These are phyloP conservation scores for Papilio polytes DNA, from an alignment of 1,140 invertebrate genomes.

Conservation along the genomic window DNA sequence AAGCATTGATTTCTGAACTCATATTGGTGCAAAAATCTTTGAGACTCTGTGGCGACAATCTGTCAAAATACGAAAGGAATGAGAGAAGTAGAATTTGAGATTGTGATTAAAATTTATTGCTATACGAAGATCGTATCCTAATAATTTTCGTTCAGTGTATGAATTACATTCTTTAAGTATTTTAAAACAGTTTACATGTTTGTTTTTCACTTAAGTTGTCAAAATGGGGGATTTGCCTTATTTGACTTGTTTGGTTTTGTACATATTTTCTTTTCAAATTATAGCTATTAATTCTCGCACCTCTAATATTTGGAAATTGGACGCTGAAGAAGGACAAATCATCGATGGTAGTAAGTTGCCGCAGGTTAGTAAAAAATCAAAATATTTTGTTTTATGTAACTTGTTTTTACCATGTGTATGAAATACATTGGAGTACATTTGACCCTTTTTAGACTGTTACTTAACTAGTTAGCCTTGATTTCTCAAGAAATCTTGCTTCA, in stretches of 20 bases:
- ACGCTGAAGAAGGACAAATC: slow-evolving; percentile 87
- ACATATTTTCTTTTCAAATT: slow-evolving; percentile 87
- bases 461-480: slow-evolving; percentile 63
- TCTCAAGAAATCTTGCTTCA: slow-evolving; percentile 27
- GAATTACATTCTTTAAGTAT: slow-evolving; percentile 49
- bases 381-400: slow-evolving; percentile 45
- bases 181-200: slow-evolving; percentile 67
- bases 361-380: slow-evolving; percentile 71
- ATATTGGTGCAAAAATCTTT: slow-evolving; percentile 35
- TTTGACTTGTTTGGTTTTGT: slow-evolving; percentile 83
- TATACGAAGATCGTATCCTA: slow-evolving; percentile 53
- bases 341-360: slow-evolving; percentile 84
- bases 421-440: slow-evolving; percentile 42
- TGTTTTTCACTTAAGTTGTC: slow-evolving; percentile 58
- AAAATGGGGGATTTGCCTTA: slow-evolving; percentile 82
- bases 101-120: slow-evolving; percentile 64
- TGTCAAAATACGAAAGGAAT: slow-evolving; percentile 64
- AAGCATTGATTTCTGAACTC: slow-evolving; percentile 1
- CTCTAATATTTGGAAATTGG: slow-evolving; percentile 90
- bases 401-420: slow-evolving; percentile 41
- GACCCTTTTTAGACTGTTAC: slow-evolving; percentile 50
- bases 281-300: slow-evolving; percentile 89
- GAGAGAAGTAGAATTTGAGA: slow-evolving; percentile 58
- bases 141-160: slow-evolving; percentile 50
- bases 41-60: slow-evolving; percentile 44